phyloP scores from a whole-genome alignment of 2,797 vertebrate genomes.

The Notolabrus celidotus region DNA sequence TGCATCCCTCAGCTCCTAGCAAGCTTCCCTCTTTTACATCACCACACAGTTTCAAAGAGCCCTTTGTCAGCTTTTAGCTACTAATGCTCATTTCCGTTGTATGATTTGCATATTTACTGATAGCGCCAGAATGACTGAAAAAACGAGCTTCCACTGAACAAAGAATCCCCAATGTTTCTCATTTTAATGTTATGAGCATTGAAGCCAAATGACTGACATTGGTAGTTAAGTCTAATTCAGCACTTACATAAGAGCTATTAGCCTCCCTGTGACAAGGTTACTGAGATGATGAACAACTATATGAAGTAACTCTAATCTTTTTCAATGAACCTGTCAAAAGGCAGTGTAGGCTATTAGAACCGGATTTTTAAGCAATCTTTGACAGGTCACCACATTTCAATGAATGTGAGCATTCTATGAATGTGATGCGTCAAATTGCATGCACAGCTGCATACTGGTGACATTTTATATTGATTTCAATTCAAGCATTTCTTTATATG shows the following conservation, averaged over 20 bases:
- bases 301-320: slow-evolving; percentile 39
- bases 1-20: slow-evolving; percentile 23
- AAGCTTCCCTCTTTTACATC: slow-evolving; percentile 32
- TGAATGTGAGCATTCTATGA: slow-evolving; percentile 11
- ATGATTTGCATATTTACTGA: slow-evolving; percentile 56
- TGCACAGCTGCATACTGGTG: neutral
- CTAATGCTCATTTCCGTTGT: slow-evolving; percentile 21
- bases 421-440: slow-evolving; percentile 19
- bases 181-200: slow-evolving; percentile 32
- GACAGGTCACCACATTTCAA: slow-evolving; percentile 33
- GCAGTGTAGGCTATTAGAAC: slow-evolving; percentile 37
- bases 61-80: slow-evolving; percentile 29
- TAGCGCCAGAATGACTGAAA: slow-evolving; percentile 27
- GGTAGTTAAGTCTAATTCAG: slow-evolving; percentile 48
- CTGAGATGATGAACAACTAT: slow-evolving; percentile 52
- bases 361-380: slow-evolving; percentile 46
- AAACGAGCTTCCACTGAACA: slow-evolving; percentile 37
- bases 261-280: slow-evolving; percentile 59
- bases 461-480: neutral
- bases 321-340: slow-evolving; percentile 53
- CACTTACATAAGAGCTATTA: slow-evolving; percentile 58
- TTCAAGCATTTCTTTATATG: neutral
- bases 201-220: slow-evolving; percentile 50
- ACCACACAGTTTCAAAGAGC: slow-evolving; percentile 31
- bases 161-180: slow-evolving; percentile 32